These are phyloP conservation scores for Strigamia crassipes DNA, from an alignment of 2,888 invertebrate species.

Conservation along the genomic window DNA sequence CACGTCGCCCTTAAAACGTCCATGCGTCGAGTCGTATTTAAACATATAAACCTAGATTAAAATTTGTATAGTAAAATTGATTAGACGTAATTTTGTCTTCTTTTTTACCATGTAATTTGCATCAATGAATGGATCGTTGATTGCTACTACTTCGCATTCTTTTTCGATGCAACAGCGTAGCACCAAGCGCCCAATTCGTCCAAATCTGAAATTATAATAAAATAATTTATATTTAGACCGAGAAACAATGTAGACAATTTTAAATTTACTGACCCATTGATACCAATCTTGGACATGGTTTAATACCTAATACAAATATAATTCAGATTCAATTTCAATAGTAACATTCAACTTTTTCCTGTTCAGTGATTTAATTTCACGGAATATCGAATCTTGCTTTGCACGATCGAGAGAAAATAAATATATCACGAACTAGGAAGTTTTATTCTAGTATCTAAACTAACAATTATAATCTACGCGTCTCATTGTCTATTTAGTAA, in stretches of 20 bases:
- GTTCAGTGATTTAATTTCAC: too few species aligned
- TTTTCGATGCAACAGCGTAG: constrained; percentile 82
- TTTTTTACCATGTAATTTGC: constrained; percentile 88
- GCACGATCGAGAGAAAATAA: too few species aligned
- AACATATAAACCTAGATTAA: constrained; percentile 78
- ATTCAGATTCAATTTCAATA: too few species aligned
- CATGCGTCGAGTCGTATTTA: constrained; percentile 97
- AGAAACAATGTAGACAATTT: neutral
- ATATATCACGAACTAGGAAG: too few species aligned
- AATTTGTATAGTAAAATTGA: too few species aligned
- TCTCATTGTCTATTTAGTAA: too few species aligned
- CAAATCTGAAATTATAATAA: constrained; percentile 74
- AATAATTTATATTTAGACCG: neutral
- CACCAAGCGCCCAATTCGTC: constrained; percentile 91
- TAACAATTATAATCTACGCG: too few species aligned
- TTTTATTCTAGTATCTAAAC: too few species aligned
- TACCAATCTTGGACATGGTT: constrained; percentile 82
- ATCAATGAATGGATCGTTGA: constrained; percentile 97
- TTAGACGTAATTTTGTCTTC: neutral
- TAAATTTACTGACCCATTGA: constrained; percentile 68
- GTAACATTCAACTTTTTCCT: too few species aligned
- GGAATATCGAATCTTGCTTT: too few species aligned
- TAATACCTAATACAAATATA: too few species aligned
- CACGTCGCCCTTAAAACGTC: constrained; percentile 89
- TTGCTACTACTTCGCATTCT: constrained; percentile 78